phyloP scores from a whole-genome alignment of 2,113 vertebrate species.

The Emberiza fucata region DNA sequence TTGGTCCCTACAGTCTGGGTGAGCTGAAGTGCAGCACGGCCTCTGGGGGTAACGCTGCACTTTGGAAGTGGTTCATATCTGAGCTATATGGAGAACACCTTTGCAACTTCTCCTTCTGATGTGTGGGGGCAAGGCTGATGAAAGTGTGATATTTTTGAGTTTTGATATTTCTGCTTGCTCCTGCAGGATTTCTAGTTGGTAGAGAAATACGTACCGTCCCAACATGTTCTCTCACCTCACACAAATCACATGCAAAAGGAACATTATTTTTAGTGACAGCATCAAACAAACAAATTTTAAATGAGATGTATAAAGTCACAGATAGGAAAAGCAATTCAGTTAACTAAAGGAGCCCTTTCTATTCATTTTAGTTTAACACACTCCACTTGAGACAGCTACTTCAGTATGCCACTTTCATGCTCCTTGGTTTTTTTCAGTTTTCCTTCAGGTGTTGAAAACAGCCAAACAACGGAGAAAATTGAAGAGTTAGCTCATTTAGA shows the following conservation, averaged over 20 bases:
- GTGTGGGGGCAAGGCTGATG: not conserved
- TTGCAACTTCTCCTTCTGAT: not conserved
- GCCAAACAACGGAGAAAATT: not conserved
- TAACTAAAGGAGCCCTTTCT: not conserved
- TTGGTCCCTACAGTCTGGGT: not conserved
- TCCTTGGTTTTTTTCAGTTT: not conserved
- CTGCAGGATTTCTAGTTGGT: not conserved
- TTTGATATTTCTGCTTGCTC: not conserved
- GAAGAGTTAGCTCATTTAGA: not conserved
- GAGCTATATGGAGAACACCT: not conserved
- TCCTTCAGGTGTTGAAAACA: not conserved
- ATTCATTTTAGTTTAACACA: not conserved
- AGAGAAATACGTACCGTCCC: not conserved
- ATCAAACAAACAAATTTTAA: not conserved
- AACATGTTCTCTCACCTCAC: not conserved
- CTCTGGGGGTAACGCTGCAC: not conserved
- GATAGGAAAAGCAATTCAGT: not conserved
- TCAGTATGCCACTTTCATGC: not conserved
- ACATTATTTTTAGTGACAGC: not conserved
- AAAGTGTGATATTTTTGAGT: not conserved
- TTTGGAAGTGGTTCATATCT: not conserved
- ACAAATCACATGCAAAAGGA: not conserved
- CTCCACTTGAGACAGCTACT: not conserved
- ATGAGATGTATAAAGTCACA: not conserved
- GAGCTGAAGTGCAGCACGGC: accelerated